phyloP scores from a whole-genome alignment of 1,140 invertebrate genomes.

The Saccostrea echinata region DNA sequence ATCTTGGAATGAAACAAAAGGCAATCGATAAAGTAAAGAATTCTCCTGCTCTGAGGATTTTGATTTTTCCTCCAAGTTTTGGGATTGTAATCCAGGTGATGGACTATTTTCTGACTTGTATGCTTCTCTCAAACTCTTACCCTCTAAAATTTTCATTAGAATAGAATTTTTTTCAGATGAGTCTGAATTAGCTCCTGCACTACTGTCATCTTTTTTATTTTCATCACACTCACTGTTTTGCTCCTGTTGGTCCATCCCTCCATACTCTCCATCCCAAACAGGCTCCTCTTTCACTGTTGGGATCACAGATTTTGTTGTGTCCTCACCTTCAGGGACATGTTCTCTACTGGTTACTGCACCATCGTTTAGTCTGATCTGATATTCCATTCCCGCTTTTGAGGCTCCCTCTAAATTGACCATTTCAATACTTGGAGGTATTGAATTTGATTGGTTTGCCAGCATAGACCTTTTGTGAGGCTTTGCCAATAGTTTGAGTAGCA shows the following conservation, averaged over 20 bases:
- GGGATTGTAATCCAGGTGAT: not conserved
- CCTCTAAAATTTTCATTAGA: constrained; percentile 50
- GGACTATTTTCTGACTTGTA: constrained; percentile 21
- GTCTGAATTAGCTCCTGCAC: not conserved
- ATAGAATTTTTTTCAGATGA: constrained; percentile 38
- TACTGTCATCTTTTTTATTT: not conserved
- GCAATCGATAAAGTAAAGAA: constrained; percentile 46
- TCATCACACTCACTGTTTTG: not conserved
- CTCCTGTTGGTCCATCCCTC: not conserved
- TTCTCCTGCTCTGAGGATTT: constrained; percentile 44
- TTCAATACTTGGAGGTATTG: constrained; percentile 10
- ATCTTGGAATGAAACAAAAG: constrained; percentile 51
- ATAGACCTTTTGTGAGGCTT: constrained; percentile 23
- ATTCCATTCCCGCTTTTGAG: not conserved
- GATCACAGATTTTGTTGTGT: not conserved
- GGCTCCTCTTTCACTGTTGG: constrained; percentile 36
- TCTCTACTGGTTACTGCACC: constrained; percentile 4
- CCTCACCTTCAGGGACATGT: constrained; percentile 11
- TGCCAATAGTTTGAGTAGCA: constrained; percentile 37
- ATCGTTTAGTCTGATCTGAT: constrained; percentile 22
- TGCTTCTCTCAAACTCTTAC: constrained; percentile 48
- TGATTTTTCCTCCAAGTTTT: constrained; percentile 9
- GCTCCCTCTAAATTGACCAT: constrained; percentile 13
- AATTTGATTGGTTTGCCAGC: not conserved
- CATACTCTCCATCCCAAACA: constrained; percentile 37